These are phyloP conservation scores for Micrasema longulum DNA, from an alignment of 1,140 invertebrate genomes.

Conservation along the genomic window DNA sequence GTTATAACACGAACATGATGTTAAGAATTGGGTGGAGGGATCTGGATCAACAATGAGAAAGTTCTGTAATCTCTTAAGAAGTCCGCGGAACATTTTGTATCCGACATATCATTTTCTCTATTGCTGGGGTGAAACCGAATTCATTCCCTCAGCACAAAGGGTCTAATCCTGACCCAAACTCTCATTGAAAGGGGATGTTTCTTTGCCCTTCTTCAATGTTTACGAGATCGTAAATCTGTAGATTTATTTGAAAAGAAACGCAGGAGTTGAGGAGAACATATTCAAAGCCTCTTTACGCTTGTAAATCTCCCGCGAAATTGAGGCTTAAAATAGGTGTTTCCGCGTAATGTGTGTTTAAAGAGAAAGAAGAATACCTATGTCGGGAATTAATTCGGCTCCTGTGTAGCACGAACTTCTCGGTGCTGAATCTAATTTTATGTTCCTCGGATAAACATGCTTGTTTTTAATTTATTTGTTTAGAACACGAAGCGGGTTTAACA, in stretches of 20 bases:
- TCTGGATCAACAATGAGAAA: constrained; percentile 36
- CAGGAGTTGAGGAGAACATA: constrained; percentile 29
- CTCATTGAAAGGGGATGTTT: constrained; percentile 49
- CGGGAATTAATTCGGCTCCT: too few species aligned
- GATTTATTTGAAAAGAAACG: constrained; percentile 36
- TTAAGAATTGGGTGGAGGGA: constrained; percentile 22
- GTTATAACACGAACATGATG: constrained; percentile 28
- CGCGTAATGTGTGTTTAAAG: constrained; percentile 4
- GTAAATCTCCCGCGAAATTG: constrained; percentile 27
- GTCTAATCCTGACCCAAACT: constrained; percentile 46
- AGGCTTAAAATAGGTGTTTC: too few species aligned
- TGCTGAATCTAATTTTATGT: too few species aligned
- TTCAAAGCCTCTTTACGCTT: constrained; percentile 28
- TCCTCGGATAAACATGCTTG: too few species aligned
- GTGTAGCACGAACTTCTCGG: too few species aligned
- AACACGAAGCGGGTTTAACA: too few species aligned
- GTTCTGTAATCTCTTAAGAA: constrained; percentile 48
- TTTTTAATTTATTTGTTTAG: too few species aligned
- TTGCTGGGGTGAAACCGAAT: constrained; percentile 28
- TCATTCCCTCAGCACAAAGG: constrained; percentile 46
- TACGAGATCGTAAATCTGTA: constrained; percentile 33
- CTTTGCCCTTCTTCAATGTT: constrained; percentile 29
- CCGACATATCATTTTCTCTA: constrained; percentile 46
- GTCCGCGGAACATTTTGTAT: constrained; percentile 46
- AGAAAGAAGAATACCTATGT: too few species aligned